Evolutionary conservation across 1,140 invertebrate genomes (phyloP), one percentile per base, ranked within the genome.

Genomic region (Drosophila asahinai): DNA sequence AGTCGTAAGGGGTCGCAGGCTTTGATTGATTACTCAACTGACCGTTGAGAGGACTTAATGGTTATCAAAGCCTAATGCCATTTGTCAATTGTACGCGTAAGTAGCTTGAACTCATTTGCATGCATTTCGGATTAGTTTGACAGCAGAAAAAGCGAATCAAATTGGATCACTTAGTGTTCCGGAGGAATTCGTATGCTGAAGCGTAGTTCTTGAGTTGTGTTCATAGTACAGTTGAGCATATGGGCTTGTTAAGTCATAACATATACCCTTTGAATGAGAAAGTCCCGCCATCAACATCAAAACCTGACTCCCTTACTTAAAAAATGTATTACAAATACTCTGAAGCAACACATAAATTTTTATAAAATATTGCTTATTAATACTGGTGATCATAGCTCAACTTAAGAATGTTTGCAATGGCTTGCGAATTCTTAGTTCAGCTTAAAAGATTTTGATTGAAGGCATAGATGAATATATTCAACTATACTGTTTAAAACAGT

Each of bases 11-110:
- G 54, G 6, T 19, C 17, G 15, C 42, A 49, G 54, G 55, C 55
- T 90, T 90, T 89, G 84, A 90, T 84, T 89, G 86, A 89, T 90
- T 77, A 79, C 74, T 87, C 73, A 79, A 90, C 86, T 81, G 84
- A 84, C 86, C 86, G 84, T 89, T 79, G 75, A 89, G 81, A 79
- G 84, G 77, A 76, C 68, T 89, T 84, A 90, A 90, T 84, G 86
- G 77, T 66, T 45, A 81, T 84, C 74, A 90, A 61, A 68, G 65
- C 19, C 62, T 84, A 84, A 90, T 81, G 68, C 70, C 81, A 79
- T 89, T 89, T 81, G 77, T 90, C 77, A 90, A 75, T 81, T 61
- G 47, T 15, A 17, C 22, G 36, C 40, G 19, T 57, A 25, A 57
- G 54, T 57, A 57, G 54, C 27, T 55, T 48, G 68, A 48, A 61